phyloP scores from a whole-genome alignment of 2,113 vertebrate species.

The Rattus norvegicus region GRCr8 NC_086028.1:64184501-64185000 shows the following conservation, averaged over 20 bases:
- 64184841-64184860: background rate
- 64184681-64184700: constrained; percentile 35
- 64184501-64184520: background rate
- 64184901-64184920: background rate
- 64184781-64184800: constrained; percentile 48
- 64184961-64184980: background rate
- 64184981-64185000: background rate
- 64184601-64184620: constrained; percentile 59
- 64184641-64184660: constrained; percentile 53
- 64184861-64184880: background rate
- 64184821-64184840: background rate
- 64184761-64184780: constrained; percentile 56
- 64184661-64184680: constrained; percentile 61
- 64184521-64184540: background rate
- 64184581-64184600: constrained; percentile 57
- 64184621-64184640: constrained; percentile 53
- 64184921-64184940: background rate
- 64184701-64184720: constrained; percentile 54
- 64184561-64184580: background rate
- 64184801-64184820: background rate
- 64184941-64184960: background rate
- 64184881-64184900: background rate
- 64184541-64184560: background rate
- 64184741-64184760: constrained; percentile 63
- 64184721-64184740: constrained; percentile 35